A percentile compares a stretch with the other conserved stretches of the same genome.
Evolutionary conservation across 2,888 invertebrate species (phyloP).

Genomic region (Cacoxenus indagator): DNA sequence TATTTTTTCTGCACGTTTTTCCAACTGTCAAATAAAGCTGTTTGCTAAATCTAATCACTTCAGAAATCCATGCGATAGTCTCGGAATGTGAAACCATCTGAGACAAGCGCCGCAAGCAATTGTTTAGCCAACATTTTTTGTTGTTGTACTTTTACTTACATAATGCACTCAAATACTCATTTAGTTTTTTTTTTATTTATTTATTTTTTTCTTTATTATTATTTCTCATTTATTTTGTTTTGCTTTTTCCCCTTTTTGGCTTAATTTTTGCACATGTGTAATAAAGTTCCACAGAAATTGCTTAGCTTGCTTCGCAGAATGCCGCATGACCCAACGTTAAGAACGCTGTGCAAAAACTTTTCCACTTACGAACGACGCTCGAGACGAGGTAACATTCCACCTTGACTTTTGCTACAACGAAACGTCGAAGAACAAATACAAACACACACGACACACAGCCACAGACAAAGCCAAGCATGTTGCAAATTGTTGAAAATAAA

Average conservation of each 20-base stretch:
- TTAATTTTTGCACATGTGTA: constrained; percentile 9
- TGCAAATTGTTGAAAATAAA: constrained; percentile 55
- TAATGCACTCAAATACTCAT: background rate
- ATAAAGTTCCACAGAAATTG: constrained; percentile 42
- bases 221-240: background rate
- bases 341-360: constrained; percentile 53
- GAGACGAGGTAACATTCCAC: constrained; percentile 46
- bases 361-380: constrained; percentile 52
- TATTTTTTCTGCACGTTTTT: too few species aligned
- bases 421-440: background rate
- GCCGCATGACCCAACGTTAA: constrained; percentile 9
- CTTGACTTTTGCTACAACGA: constrained; percentile 49
- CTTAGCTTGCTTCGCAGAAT: constrained; percentile 36
- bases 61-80: too few species aligned
- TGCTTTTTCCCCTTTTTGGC: background rate
- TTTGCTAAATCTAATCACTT: too few species aligned
- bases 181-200: background rate
- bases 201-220: background rate
- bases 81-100: constrained; percentile 9
- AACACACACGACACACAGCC: background rate
- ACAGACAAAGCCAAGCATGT: constrained; percentile 33
- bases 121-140: background rate
- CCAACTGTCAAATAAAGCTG: too few species aligned
- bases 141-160: background rate
- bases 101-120: constrained; percentile 10